Percentiles rank a stretch among this genome's conserved stretches.
phyloP scores from a whole-genome alignment of 2,888 invertebrate species.

The Watsonalla binaria region DNA sequence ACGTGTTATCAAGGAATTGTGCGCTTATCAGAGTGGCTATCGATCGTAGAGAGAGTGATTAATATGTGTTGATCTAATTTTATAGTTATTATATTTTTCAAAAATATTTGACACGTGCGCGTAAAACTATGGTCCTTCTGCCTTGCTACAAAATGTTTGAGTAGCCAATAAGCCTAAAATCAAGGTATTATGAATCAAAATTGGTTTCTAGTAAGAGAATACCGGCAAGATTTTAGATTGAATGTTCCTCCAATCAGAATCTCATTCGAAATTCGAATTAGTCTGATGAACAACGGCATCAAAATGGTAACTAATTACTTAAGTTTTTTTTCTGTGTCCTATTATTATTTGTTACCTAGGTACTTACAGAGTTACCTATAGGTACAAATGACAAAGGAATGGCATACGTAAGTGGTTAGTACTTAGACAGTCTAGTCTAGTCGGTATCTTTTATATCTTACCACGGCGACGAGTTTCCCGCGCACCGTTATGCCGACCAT shows the following conservation, averaged over 20 bases:
- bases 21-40: conserved; percentile 54
- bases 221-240: neutral
- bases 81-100: conserved; percentile 4
- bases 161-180: too few species aligned
- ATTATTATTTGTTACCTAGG: too few species aligned
- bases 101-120: neutral
- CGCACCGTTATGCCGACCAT: conserved; percentile 95
- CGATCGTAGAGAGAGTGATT: conserved; percentile 39
- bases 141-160: too few species aligned
- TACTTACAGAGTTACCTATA: too few species aligned
- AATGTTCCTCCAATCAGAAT: conserved; percentile 8
- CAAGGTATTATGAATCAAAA: neutral
- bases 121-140: neutral
- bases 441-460: conserved; percentile 73
- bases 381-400: too few species aligned
- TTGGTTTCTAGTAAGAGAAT: neutral
- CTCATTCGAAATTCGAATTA: conserved; percentile 1
- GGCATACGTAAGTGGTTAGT: too few species aligned
- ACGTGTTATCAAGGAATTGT: conserved; percentile 46
- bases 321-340: too few species aligned
- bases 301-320: too few species aligned
- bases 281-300: too few species aligned
- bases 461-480: conserved; percentile 93
- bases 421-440: too few species aligned
- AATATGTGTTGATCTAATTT: conserved; percentile 30